phyloP scores from a whole-genome alignment of 2,888 invertebrate genomes.

The Drosophila yooni region DNA sequence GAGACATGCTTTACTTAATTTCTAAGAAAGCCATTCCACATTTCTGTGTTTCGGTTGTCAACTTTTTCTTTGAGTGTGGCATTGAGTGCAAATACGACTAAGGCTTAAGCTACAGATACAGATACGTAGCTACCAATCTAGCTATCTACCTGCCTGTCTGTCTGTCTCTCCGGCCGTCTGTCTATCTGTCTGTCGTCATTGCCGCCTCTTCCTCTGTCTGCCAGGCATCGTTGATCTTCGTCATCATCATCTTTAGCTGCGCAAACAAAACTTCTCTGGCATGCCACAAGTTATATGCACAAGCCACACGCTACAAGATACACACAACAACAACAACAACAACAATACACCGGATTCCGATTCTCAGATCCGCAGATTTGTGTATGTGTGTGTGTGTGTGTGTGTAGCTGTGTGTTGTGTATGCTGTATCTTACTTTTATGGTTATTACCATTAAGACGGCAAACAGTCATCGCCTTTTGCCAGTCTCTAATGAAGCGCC shows the following conservation, averaged over 20 bases:
- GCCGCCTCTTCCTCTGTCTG: conserved; percentile 51
- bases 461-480: conserved; percentile 38
- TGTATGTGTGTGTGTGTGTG: conserved; percentile 44
- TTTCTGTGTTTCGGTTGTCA: too few species aligned
- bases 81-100: conserved; percentile 57
- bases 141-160: conserved; percentile 44
- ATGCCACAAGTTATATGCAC: conserved; percentile 49
- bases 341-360: conserved; percentile 45
- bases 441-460: conserved; percentile 62
- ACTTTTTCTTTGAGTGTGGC: conserved; percentile 1
- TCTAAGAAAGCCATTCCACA: not conserved
- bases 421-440: conserved; percentile 43
- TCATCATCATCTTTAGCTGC: conserved; percentile 29
- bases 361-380: conserved; percentile 63
- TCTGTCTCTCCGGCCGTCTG: conserved; percentile 31
- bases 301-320: conserved; percentile 52
- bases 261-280: conserved; percentile 54
- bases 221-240: conserved; percentile 64
- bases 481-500: conserved; percentile 61
- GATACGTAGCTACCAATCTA: conserved; percentile 49
- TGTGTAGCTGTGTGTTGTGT: conserved; percentile 34
- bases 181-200: conserved; percentile 16
- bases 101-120: conserved; percentile 46
- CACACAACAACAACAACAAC: conserved; percentile 41
- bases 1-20: not conserved